Evolutionary conservation across 2,888 invertebrate species (phyloP), one percentile per base, ranked within the genome.

Genomic region (Ecdyonurus torrentis): DNA sequence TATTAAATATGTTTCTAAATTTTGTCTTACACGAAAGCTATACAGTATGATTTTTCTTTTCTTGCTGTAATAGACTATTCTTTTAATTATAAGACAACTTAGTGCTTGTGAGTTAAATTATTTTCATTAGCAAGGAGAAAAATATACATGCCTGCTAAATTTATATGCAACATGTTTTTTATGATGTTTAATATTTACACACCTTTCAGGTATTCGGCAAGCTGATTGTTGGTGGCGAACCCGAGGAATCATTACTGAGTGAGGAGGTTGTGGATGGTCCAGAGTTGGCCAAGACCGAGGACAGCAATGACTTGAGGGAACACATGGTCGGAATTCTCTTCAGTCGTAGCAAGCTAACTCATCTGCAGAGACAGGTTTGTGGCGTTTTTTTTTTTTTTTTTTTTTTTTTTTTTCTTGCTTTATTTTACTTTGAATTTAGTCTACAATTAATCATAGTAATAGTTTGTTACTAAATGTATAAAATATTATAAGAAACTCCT

Each of bases 321-420:
- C 96, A 96, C 72, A 93, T 97, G 83, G 96, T 96, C 58, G 95
- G 96, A 65, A 96, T 97, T 69, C 78, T 97, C 59, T 97, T 96
- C 75, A 92, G 93, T 64, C 83, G 95, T 60, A 92, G 92, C 73
- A 94, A 95, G 74, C 78, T 97, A 23, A 94, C 94, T 0, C 90
- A 93, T 69, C 78, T 96, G 62, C 96, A 96, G 74, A 91, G 91
- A 74, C 93, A 93, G 80, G 92, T 91, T 20, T 22, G 24, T 59
- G 23, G n/a, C 22, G 2, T 22, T 15, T 59, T 23, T 24, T 59
- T 59, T 23, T 24, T 25, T 59, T 23, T 20, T 59, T 20, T 23
- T 22, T 59, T 62, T 52, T 59, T 58, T 58, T 37, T 52, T 37
- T 19, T 19, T 25, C 25, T 25, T 37, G 19, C 19, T n/a, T n/a